phyloP scores from a whole-genome alignment of 1,140 invertebrate species.

The Sweltsa coloradensis region DNA sequence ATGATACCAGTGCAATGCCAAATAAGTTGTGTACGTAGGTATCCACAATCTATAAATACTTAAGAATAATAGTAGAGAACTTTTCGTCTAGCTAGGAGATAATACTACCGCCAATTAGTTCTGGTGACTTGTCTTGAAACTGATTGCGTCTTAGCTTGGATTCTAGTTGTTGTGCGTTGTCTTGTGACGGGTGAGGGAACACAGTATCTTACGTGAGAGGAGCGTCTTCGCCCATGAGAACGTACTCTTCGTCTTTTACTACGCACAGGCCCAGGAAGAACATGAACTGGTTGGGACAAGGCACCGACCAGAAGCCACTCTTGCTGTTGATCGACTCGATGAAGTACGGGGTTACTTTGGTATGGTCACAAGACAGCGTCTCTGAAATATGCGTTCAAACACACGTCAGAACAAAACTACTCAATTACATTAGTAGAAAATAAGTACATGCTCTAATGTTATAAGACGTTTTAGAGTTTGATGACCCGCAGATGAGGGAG shows the following conservation, averaged over 20 bases:
- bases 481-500: no score
- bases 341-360: constrained; percentile 77
- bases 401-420: no score
- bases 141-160: no score
- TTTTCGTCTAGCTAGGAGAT: background rate
- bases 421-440: no score
- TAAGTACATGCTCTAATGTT: no score
- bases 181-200: background rate
- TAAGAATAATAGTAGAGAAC: background rate
- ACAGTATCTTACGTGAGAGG: constrained; percentile 48
- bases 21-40: background rate
- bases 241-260: constrained; percentile 59
- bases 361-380: constrained; percentile 75
- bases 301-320: constrained; percentile 67
- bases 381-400: constrained; percentile 37
- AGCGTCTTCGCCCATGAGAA: constrained; percentile 71
- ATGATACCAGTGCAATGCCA: no score
- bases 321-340: constrained; percentile 71
- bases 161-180: no score
- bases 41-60: background rate
- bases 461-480: no score
- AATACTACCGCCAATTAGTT: background rate
- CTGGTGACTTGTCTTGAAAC: background rate
- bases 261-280: constrained; percentile 72
- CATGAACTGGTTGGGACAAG: constrained; percentile 63